These are phyloP conservation scores for Acleris emargana DNA, from an alignment of 2,888 invertebrate species.

Conservation along the genomic window DNA sequence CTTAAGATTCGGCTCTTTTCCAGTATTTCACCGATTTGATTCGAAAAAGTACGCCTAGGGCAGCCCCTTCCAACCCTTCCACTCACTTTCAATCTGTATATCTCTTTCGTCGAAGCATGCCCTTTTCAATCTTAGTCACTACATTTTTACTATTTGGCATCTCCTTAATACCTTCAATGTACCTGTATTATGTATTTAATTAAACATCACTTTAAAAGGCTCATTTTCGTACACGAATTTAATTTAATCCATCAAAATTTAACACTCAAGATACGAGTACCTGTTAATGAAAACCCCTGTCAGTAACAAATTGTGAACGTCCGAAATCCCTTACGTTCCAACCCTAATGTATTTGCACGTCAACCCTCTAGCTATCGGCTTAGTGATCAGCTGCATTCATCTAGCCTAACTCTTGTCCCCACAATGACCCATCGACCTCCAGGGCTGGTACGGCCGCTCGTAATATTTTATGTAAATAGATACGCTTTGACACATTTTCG, in stretches of 20 bases:
- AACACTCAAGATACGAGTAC: slow-evolving; percentile 4
- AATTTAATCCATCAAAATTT: slow-evolving; percentile 1
- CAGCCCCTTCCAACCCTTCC: too few relatives aligned
- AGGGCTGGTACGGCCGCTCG: slow-evolving; percentile 54
- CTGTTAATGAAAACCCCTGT: slow-evolving; percentile 28
- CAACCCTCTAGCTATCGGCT: slow-evolving; percentile 62
- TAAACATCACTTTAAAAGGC: neutral
- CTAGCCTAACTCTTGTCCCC: slow-evolving; percentile 67
- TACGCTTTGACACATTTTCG: slow-evolving; percentile 34
- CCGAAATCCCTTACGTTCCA: slow-evolving; percentile 31
- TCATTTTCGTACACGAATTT: neutral
- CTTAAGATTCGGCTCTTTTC: too few relatives aligned
- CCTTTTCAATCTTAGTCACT: too few relatives aligned
- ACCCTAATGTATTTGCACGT: slow-evolving; percentile 57
- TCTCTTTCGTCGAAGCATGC: too few relatives aligned
- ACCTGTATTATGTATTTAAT: too few relatives aligned
- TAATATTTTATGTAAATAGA: slow-evolving; percentile 64
- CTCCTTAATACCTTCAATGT: too few relatives aligned
- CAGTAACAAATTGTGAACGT: slow-evolving; percentile 33
- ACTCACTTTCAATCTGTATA: too few relatives aligned
- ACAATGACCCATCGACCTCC: slow-evolving; percentile 65
- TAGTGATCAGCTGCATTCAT: slow-evolving; percentile 67
- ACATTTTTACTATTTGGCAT: too few relatives aligned
- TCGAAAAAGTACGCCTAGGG: too few relatives aligned
- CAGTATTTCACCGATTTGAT: too few relatives aligned